Conservation (phyloP, 2,888 invertebrate species). For the Vandiemenella viatica region DNA sequence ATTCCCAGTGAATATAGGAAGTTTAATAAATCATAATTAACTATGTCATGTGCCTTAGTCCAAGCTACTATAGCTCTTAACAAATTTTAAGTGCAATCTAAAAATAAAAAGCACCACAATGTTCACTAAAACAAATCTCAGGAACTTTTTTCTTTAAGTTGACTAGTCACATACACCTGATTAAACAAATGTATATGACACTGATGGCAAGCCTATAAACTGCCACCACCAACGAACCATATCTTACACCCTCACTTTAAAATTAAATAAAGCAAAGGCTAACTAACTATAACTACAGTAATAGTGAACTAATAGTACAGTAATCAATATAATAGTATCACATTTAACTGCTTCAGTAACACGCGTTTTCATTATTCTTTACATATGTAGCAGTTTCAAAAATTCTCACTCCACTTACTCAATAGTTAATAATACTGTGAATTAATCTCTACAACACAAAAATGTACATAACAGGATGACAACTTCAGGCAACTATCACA, state of each 20-base stretch:
- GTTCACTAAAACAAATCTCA: constrained; percentile 18
- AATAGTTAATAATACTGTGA: constrained; percentile 18
- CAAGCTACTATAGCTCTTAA: too few relatives aligned
- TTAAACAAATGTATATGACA: constrained; percentile 9
- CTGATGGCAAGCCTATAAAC: constrained; percentile 10
- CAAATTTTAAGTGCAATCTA: constrained; percentile 15
- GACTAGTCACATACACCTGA: constrained; percentile 17
- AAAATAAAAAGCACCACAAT: constrained; percentile 18
- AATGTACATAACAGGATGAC: constrained; percentile 8
- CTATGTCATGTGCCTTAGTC: too few relatives aligned
- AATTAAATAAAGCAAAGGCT: constrained; percentile 16
- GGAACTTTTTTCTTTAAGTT: constrained; percentile 19
- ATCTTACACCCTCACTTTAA: constrained; percentile 13
- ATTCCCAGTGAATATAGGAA: too few relatives aligned
- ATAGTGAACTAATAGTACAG: constrained; percentile 14
- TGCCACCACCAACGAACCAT: constrained; percentile 12
- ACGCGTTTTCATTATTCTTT: constrained; percentile 8
- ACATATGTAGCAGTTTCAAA: constrained; percentile 10
- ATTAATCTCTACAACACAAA: constrained; percentile 18
- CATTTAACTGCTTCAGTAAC: constrained; percentile 14
- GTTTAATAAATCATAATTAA: too few relatives aligned
- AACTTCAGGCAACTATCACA: constrained; percentile 12
- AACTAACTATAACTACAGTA: constrained; percentile 8
- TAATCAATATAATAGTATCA: constrained; percentile 18
- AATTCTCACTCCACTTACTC: constrained; percentile 12